Conservation (phyloP, 2,797 vertebrate genomes). For the Neopelma chrysocephalum region DNA sequence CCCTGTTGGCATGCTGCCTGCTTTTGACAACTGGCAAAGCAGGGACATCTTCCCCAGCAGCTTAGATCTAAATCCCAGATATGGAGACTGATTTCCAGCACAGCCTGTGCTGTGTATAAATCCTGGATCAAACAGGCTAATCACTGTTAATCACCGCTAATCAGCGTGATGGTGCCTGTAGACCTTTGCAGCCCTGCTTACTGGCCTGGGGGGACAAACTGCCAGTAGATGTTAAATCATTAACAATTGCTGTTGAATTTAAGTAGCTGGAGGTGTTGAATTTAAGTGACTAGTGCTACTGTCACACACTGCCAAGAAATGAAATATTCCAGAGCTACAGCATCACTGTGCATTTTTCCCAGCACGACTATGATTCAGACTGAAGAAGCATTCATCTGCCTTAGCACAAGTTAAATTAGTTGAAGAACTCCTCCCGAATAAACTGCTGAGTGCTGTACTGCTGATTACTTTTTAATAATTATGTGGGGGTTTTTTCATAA, state of each 20-base stretch:
- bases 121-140: conserved; percentile 56
- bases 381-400: neutral
- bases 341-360: neutral
- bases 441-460: neutral
- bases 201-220: conserved; percentile 3
- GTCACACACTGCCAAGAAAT: neutral
- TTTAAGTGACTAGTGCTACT: conserved; percentile 14
- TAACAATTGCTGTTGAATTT: conserved; percentile 22
- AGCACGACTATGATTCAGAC: neutral
- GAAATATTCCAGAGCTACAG: neutral
- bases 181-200: neutral
- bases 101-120: neutral
- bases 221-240: conserved; percentile 7
- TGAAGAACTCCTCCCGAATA: neutral
- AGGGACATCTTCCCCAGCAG: neutral
- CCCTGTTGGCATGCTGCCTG: neutral
- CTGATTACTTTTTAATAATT: neutral
- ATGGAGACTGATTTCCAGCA: conserved; percentile 4
- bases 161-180: neutral
- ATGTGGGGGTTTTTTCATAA: neutral
- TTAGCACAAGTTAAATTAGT: neutral
- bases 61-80: conserved; percentile 25
- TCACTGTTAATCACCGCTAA: conserved; percentile 58
- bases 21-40: neutral
- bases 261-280: conserved; percentile 32